Percentiles rank a stretch among this genome's conserved stretches.
phyloP scores from a whole-genome alignment of 2,888 invertebrate genomes.

The Congeria kusceri region DNA sequence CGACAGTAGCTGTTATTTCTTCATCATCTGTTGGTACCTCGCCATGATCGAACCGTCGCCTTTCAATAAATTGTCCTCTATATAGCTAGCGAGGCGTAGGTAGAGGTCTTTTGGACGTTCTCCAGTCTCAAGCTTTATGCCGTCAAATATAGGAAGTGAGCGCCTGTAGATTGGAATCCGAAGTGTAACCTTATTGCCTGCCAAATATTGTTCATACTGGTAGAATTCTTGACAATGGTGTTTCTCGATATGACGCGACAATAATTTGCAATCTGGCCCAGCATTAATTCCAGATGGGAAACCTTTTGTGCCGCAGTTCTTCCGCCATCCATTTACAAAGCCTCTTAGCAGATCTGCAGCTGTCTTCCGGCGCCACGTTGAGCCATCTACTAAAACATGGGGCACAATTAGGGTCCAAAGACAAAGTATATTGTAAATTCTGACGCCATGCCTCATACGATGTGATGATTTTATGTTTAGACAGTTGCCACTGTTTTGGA shows the following conservation, averaged over 20 bases:
- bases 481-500: constrained; percentile 51
- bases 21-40: constrained; percentile 18
- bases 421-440: constrained; percentile 38
- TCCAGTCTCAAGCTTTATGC: constrained; percentile 41
- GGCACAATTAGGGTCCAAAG: constrained; percentile 37
- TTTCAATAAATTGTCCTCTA: constrained; percentile 57
- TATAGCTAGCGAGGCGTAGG: constrained; percentile 31
- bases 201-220: constrained; percentile 53
- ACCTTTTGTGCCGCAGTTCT: constrained; percentile 54
- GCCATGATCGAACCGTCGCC: constrained; percentile 48
- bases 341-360: constrained; percentile 15
- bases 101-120: constrained; percentile 59
- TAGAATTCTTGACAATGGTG: constrained; percentile 61
- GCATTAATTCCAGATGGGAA: constrained; percentile 44
- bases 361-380: constrained; percentile 19
- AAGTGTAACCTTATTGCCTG: constrained; percentile 52
- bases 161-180: constrained; percentile 60
- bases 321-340: constrained; percentile 29
- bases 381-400: constrained; percentile 31
- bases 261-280: constrained; percentile 68
- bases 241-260: constrained; percentile 59
- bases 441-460: constrained; percentile 56
- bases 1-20: constrained; percentile 58
- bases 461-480: constrained; percentile 47
- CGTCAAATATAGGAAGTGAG: constrained; percentile 53